Conservation (phyloP, 30 jellyfish, hydroid and myxozoan genomes). For the Hydractinia echinata region DNA sequence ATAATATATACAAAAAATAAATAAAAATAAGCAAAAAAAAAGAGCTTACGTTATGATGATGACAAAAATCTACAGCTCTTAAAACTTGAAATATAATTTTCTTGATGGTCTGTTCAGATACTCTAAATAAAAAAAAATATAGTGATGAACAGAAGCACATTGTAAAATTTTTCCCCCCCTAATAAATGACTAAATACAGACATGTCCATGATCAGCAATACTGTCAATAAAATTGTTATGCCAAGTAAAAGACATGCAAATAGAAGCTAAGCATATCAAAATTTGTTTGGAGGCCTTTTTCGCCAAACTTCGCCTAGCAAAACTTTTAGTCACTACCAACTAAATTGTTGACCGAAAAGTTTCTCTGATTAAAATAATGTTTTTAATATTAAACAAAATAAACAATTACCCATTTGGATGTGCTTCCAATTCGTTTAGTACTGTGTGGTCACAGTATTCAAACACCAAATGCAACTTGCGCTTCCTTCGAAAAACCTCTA, state of each 20-base stretch:
- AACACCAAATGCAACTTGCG: constrained; percentile 91
- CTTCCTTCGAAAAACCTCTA: constrained; percentile 91
- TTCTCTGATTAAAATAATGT: background rate
- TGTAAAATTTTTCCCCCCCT: background rate
- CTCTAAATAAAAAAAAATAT: constrained; percentile 37
- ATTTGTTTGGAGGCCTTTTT: background rate
- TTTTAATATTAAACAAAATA: background rate
- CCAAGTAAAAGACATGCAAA: too few species aligned
- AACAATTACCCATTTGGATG: constrained; percentile 86
- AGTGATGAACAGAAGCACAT: background rate
- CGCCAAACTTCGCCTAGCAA: background rate
- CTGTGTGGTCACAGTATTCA: constrained; percentile 97
- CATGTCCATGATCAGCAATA: too few species aligned
- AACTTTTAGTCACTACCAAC: background rate
- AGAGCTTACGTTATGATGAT: constrained; percentile 80
- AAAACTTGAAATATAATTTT: constrained; percentile 80
- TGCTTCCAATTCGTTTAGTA: constrained; percentile 85
- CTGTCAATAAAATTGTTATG: too few species aligned
- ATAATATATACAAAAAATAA: too few species aligned
- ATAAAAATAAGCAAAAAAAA: background rate
- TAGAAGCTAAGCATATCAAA: too few species aligned
- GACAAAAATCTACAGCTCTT: constrained; percentile 93
- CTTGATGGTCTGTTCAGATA: constrained; percentile 71
- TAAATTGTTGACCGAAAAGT: background rate
- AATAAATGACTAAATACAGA: background rate